These are phyloP conservation scores for Microplitis demolitor DNA, from an alignment of 1,140 invertebrate species.

Conservation along the genomic window DNA sequence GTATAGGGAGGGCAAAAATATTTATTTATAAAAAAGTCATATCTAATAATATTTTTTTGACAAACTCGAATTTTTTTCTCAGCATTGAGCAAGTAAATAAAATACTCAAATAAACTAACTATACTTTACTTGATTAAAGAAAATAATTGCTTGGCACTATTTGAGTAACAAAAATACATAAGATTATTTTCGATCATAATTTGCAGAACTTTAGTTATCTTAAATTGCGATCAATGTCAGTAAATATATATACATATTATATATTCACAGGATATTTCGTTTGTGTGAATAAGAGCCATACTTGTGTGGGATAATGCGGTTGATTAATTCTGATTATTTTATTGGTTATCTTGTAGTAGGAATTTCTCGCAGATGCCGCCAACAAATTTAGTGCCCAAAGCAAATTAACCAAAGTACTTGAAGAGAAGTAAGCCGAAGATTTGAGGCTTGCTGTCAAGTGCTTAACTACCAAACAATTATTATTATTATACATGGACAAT, in stretches of 20 bases:
- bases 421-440: background rate
- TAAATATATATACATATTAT: background rate
- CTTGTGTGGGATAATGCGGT: background rate
- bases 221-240: background rate
- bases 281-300: background rate
- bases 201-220: background rate
- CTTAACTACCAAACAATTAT: background rate
- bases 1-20: too few relatives aligned
- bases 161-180: too few relatives aligned
- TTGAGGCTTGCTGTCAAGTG: slow-evolving; percentile 4
- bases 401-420: background rate
- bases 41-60: too few relatives aligned
- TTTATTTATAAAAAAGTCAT: too few relatives aligned
- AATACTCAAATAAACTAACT: too few relatives aligned
- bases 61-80: too few relatives aligned
- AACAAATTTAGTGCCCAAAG: background rate
- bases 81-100: too few relatives aligned
- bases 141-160: too few relatives aligned
- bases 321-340: slow-evolving; percentile 6
- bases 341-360: background rate
- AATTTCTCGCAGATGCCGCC: background rate
- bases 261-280: background rate
- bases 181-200: too few relatives aligned
- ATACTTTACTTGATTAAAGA: too few relatives aligned
- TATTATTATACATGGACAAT: too few relatives aligned